Conservation (phyloP, 2,888 invertebrate species). For the Petrolisthes manimaculis region DNA sequence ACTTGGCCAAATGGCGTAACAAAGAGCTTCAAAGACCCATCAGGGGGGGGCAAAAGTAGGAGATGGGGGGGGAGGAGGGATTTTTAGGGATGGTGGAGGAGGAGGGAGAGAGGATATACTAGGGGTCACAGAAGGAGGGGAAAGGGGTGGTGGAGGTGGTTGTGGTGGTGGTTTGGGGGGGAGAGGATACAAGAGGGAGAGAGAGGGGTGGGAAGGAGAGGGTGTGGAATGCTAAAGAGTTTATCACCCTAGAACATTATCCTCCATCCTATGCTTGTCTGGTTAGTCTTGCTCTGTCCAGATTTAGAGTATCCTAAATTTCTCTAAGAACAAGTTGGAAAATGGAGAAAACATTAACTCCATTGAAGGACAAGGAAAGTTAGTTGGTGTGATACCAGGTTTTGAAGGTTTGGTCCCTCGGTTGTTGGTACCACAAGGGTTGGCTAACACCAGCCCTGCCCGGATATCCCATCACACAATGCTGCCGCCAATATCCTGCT, state of each 20-base stretch:
- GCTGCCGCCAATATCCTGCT: conserved; percentile 63
- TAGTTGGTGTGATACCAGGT: conserved; percentile 27
- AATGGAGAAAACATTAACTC: no score
- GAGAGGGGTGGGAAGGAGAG: no score
- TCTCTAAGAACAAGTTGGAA: no score
- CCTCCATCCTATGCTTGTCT: no score
- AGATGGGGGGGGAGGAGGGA: conserved; percentile 24
- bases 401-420: conserved; percentile 56
- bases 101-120: neutral
- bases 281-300: no score
- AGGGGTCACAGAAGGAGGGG: neutral
- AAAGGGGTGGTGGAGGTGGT: neutral
- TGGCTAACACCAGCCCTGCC: conserved; percentile 62
- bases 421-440: conserved; percentile 57
- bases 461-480: conserved; percentile 63
- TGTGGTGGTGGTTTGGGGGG: neutral
- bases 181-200: neutral
- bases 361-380: no score
- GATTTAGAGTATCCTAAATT: no score
- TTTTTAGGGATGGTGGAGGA: neutral
- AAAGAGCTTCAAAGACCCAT: conserved; percentile 42
- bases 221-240: neutral
- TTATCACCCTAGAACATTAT: no score
- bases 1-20: conserved; percentile 63
- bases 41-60: conserved; percentile 33